These are phyloP conservation scores for Eulithis prunata DNA, from an alignment of 2,888 invertebrate genomes.

Conservation along the genomic window DNA sequence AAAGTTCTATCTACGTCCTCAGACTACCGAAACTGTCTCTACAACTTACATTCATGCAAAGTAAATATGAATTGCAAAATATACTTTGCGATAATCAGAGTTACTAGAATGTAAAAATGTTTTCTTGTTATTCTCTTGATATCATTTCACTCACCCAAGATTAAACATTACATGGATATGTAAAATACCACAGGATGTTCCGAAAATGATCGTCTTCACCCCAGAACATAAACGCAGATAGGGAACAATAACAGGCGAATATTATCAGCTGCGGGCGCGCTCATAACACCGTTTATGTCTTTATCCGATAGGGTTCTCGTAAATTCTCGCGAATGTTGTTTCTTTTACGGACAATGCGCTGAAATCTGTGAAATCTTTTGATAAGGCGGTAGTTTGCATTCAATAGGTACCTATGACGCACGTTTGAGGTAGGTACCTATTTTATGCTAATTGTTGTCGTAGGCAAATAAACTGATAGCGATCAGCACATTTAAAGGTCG, in stretches of 20 bases:
- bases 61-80: no score
- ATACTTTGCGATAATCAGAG: no score
- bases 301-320: conserved; percentile 55
- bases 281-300: conserved; percentile 64
- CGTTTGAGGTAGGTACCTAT: not conserved
- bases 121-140: not conserved
- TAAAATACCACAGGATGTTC: conserved; percentile 33
- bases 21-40: no score
- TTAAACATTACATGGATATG: conserved; percentile 11
- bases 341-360: conserved; percentile 39
- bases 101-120: not conserved
- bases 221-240: conserved; percentile 51
- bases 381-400: conserved; percentile 10
- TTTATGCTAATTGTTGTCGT: no score
- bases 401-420: not conserved
- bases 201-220: conserved; percentile 40
- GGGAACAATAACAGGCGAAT: conserved; percentile 62
- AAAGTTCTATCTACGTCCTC: no score
- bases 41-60: no score
- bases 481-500: no score
- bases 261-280: conserved; percentile 59
- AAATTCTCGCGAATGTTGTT: conserved; percentile 43
- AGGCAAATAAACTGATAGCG: no score
- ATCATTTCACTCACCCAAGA: not conserved
- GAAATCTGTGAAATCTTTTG: conserved; percentile 28